phyloP scores from a whole-genome alignment of 2,797 vertebrate genomes.

The Coregonus sp. region DNA sequence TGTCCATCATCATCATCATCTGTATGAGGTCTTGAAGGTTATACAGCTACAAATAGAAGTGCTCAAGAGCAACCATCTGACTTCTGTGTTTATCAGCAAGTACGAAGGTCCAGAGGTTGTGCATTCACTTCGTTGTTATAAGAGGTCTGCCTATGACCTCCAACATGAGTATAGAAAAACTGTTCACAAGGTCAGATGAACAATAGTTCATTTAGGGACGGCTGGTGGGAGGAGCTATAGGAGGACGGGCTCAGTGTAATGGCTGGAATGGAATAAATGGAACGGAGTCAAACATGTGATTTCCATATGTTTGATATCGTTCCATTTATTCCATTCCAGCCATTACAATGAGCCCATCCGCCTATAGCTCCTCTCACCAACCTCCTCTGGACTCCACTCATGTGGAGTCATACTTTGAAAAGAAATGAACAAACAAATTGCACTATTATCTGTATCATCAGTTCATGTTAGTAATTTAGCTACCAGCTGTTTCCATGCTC shows the following conservation, averaged over 20 bases:
- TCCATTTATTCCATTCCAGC: too few relatives aligned
- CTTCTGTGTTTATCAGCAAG: background rate
- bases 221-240: too few relatives aligned
- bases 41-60: background rate
- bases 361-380: too few relatives aligned
- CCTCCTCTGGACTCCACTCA: background rate
- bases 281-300: too few relatives aligned
- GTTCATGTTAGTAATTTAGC: background rate
- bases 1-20: background rate
- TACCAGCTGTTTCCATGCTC: too few relatives aligned
- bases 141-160: background rate
- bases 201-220: background rate
- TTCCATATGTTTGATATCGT: too few relatives aligned
- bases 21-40: background rate
- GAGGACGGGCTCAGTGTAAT: too few relatives aligned
- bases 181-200: background rate
- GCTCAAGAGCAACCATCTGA: background rate
- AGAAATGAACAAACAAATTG: background rate
- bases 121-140: too few relatives aligned
- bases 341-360: too few relatives aligned
- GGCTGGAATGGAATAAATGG: too few relatives aligned
- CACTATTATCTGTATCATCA: background rate
- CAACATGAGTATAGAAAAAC: background rate
- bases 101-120: too few relatives aligned
- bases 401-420: background rate